Percentiles rank a stretch among this genome's conserved stretches.
Conservation (phyloP, 53 echinoderm and acorn worm species). For the Temnopleurus reevesii region DNA sequence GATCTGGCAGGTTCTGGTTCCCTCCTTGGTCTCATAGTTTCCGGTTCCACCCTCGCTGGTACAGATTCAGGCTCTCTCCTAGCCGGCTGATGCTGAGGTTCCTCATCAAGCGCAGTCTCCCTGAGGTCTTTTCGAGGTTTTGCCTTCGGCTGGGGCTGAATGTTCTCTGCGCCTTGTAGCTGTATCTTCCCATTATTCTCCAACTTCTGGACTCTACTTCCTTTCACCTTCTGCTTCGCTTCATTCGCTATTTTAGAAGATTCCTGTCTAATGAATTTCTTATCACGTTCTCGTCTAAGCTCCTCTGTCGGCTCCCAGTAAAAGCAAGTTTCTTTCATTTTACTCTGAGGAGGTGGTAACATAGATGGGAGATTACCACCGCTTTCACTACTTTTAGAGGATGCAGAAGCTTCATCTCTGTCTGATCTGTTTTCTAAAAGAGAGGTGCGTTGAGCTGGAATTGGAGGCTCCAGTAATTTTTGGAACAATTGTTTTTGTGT, state of each 20-base stretch:
- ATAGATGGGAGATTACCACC: neutral
- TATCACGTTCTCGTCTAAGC: slow-evolving; percentile 46
- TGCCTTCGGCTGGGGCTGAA: slow-evolving; percentile 23
- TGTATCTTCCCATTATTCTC: slow-evolving; percentile 35
- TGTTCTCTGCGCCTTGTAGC: slow-evolving; percentile 29
- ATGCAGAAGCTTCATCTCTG: neutral
- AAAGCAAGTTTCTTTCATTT: slow-evolving; percentile 65
- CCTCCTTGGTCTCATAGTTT: neutral
- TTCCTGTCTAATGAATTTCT: slow-evolving; percentile 56
- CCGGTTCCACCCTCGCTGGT: neutral
- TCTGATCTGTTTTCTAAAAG: slow-evolving; percentile 3
- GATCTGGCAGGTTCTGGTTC: neutral
- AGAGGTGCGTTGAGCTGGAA: slow-evolving; percentile 21
- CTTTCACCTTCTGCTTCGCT: slow-evolving; percentile 24
- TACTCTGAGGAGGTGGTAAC: neutral
- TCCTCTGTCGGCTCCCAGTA: slow-evolving; percentile 68
- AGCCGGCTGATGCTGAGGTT: neutral
- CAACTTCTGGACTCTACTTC: slow-evolving; percentile 16
- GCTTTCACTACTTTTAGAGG: slow-evolving; percentile 51
- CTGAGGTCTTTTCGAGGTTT: slow-evolving; percentile 11
- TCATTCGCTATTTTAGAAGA: neutral
- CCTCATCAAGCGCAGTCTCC: neutral
- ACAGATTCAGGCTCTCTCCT: neutral
- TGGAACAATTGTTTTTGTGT: slow-evolving; percentile 36
- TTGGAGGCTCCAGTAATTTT: slow-evolving; percentile 32